Evolutionary conservation across 2,113 vertebrate genomes (phyloP).

Genomic region (Zootoca vivipara): DNA sequence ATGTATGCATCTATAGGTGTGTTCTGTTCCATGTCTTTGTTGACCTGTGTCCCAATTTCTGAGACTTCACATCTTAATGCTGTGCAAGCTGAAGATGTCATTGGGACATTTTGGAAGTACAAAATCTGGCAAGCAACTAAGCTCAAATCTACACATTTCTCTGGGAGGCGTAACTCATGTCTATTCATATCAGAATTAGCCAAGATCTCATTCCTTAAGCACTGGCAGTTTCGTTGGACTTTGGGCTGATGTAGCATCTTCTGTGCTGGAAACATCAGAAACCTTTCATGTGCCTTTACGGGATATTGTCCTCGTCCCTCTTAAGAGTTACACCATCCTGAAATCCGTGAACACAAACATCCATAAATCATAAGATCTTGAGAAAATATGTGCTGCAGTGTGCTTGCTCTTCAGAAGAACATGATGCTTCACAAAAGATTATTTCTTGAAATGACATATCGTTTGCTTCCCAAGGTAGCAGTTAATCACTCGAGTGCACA

Average conservation of each 20-base stretch:
- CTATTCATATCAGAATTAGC: neutral
- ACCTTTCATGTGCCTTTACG: neutral
- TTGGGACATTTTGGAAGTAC: neutral
- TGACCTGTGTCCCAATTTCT: no score
- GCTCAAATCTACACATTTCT: neutral
- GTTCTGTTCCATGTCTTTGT: neutral
- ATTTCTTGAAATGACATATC: constrained; percentile 46
- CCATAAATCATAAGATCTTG: constrained; percentile 13
- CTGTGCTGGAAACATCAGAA: neutral
- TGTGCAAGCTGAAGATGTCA: neutral
- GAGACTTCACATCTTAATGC: neutral
- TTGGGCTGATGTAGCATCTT: neutral
- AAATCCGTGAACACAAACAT: neutral
- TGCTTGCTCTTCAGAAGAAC: constrained; percentile 41
- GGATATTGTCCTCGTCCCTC: neutral
- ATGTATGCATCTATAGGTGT: no score
- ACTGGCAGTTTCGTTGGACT: no score
- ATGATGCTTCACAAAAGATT: constrained; percentile 33
- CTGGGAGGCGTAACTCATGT: neutral
- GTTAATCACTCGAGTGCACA: constrained; percentile 53
- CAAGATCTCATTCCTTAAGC: neutral
- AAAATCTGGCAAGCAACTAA: neutral
- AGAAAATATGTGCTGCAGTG: neutral
- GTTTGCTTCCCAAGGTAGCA: constrained; percentile 46
- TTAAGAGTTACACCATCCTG: constrained; percentile 2